These are phyloP conservation scores for Gasterosteus nipponicus DNA, from an alignment of 2,113 vertebrate species.

Conservation along the genomic window DNA sequence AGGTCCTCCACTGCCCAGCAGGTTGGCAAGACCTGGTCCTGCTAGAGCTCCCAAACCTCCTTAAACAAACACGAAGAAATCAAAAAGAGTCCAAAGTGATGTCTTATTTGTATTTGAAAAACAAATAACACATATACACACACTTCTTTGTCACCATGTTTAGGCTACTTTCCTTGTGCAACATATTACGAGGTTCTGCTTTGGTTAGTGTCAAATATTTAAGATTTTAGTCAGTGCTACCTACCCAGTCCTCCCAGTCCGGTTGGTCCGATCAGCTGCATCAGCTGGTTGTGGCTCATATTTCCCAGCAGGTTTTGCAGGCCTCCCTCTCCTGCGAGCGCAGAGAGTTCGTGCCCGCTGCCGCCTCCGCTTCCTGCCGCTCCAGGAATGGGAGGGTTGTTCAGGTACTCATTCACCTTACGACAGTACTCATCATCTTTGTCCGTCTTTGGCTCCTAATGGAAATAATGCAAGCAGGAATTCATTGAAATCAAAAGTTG, in stretches of 20 bases:
- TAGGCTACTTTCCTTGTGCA: background rate
- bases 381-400: constrained; percentile 95
- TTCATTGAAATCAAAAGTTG: background rate
- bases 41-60: constrained; percentile 93
- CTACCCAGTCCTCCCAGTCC: constrained; percentile 95
- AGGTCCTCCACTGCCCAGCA: constrained; percentile 92
- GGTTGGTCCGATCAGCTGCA: constrained; percentile 97
- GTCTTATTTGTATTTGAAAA: background rate
- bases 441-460: constrained; percentile 93
- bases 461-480: background rate
- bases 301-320: constrained; percentile 98
- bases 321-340: constrained; percentile 93
- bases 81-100: background rate
- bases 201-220: background rate
- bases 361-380: constrained; percentile 88
- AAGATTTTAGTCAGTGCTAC: constrained; percentile 1
- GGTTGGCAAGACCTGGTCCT: constrained; percentile 91
- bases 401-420: constrained; percentile 96
- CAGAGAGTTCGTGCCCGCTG: constrained; percentile 90
- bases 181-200: background rate
- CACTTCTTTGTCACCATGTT: background rate
- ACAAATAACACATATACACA: no score
- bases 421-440: constrained; percentile 95
- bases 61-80: constrained; percentile 53
- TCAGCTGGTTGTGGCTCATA: constrained; percentile 99